Evolutionary conservation across 53 echinoderm and acorn worm species (phyloP), one percentile per base, ranked within the genome.

Genomic region (Zoroaster sp.): DNA sequence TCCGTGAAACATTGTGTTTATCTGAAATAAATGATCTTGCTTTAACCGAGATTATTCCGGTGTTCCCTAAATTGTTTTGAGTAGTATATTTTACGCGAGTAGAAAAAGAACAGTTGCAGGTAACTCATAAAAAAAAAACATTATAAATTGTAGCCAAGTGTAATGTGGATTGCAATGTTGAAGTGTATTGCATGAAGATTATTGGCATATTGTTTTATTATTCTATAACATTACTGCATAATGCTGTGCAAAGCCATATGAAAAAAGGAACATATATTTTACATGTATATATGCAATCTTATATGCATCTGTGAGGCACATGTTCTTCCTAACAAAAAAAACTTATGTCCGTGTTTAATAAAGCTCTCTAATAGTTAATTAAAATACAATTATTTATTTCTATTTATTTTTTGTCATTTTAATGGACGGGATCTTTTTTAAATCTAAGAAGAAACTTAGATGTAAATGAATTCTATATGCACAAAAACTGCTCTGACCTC

Each of bases 351-450:
- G 28, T 4, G 28, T 59, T 59, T 59, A 28, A 25, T 59, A 59
- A 59, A 59, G 25, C 63, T 54, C 23, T 1, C 6, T 23, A 54
- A 43, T 17, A 38, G 5, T 37, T 36, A 72, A 14, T 42, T 42
- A 17, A 10, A 75, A 44, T 45, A 75, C 4, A 25, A 5, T 75
- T 45, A 21, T 75, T 44, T 28, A 13, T 23, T 47, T 66, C 7
- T 69, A 73, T 8, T 17, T 17, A 41, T 20, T 72, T 72, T 14
- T 30, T 71, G 34, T 39, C 46, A 25, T 36, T 49, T 76, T 45
- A 30, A 76, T 79, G 79, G 79, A 79, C 79, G 79, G 79, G 79
- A 79, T 59, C 30, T 0, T 55, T n/a, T n/a, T n/a, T n/a, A n/a
- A n/a, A n/a, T n/a, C 20, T 73, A 5, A 21, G 8, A 73, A 31